Percentiles rank a stretch among this genome's conserved stretches.
Evolutionary conservation across 2,113 vertebrate species (phyloP).

Genomic region (Ochotona princeps): DNA sequence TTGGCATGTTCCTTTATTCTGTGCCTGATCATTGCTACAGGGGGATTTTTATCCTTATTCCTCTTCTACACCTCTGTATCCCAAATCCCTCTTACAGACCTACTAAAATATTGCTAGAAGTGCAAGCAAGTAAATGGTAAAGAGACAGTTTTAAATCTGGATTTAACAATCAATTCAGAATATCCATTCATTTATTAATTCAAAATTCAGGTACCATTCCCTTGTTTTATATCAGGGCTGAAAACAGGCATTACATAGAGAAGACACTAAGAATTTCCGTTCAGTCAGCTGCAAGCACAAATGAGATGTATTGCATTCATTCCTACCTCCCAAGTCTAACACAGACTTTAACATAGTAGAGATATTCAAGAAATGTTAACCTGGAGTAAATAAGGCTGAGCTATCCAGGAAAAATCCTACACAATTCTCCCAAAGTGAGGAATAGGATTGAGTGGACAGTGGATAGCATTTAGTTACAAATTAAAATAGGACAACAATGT

Average conservation of each 20-base stretch:
- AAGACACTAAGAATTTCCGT: background rate
- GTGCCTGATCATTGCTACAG: background rate
- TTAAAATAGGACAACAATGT: background rate
- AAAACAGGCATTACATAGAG: background rate
- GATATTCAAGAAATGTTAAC: background rate
- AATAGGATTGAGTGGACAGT: background rate
- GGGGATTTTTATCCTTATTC: background rate
- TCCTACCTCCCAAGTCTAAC: too few relatives aligned
- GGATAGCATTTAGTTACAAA: background rate
- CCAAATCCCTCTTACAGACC: background rate
- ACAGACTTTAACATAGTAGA: background rate
- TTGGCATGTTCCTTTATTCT: background rate
- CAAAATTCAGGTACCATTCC: background rate
- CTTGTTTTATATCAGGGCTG: background rate
- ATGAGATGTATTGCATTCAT: background rate
- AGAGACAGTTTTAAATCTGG: background rate
- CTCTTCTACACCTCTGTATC: background rate
- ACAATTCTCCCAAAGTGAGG: background rate
- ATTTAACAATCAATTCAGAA: background rate
- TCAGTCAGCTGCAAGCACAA: background rate
- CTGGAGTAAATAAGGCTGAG: background rate
- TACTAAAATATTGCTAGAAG: background rate
- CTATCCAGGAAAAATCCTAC: background rate
- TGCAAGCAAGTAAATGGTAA: background rate
- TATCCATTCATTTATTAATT: background rate